These are phyloP conservation scores for Ochotona curzoniae DNA, from an alignment of 2,113 vertebrate species.

Conservation along the genomic window DNA sequence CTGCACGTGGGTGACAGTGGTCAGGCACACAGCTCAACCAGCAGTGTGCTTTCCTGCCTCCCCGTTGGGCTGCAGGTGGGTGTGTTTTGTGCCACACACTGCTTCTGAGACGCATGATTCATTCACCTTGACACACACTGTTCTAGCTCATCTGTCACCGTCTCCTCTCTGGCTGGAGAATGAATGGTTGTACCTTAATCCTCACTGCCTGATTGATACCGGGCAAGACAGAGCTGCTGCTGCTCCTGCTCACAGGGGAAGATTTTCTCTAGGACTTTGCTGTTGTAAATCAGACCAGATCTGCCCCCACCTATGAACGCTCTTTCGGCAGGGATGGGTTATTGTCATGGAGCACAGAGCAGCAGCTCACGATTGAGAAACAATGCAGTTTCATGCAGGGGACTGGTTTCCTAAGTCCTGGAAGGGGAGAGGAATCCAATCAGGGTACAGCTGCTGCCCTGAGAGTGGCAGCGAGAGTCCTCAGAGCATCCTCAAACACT, in stretches of 20 bases:
- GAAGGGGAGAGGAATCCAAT: not conserved
- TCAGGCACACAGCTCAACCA: not conserved
- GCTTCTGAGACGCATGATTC: not conserved
- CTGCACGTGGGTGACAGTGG: not conserved
- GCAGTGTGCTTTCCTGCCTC: not conserved
- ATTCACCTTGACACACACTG: not conserved
- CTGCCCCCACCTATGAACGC: not conserved
- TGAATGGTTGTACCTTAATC: not conserved
- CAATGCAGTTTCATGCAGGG: not conserved
- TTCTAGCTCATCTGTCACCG: not conserved
- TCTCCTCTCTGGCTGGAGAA: not conserved
- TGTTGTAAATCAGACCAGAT: not conserved
- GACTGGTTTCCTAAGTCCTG: not conserved
- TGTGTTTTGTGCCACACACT: too few relatives aligned
- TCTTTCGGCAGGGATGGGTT: not conserved
- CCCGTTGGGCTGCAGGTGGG: not conserved
- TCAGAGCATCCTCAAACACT: not conserved
- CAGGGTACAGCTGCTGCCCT: not conserved
- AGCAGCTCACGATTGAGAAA: not conserved
- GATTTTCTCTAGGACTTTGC: not conserved
- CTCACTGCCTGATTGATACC: not conserved
- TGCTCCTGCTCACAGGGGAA: not conserved
- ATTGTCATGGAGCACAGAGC: accelerated
- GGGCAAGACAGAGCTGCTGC: too few relatives aligned
- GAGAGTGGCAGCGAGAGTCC: not conserved